These are phyloP conservation scores for Drosophila sproati DNA, from an alignment of 1,140 invertebrate species.

Conservation along the genomic window DNA sequence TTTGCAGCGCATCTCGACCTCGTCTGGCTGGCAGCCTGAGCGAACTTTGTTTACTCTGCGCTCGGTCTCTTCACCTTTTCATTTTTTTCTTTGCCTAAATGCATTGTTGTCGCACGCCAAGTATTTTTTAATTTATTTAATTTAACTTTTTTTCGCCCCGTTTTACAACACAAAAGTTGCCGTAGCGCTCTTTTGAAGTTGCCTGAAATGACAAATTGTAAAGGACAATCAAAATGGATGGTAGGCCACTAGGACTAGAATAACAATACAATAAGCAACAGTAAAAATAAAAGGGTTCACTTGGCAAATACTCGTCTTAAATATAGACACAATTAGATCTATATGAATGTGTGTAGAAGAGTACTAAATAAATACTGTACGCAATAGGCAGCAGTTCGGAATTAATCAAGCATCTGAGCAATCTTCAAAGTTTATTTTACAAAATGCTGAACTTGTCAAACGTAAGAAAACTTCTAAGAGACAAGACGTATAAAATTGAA, in stretches of 20 bases:
- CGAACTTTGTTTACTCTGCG: slow-evolving; percentile 62
- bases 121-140: slow-evolving; percentile 82
- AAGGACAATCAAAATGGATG: slow-evolving; percentile 40
- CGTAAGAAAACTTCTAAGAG: too few species aligned
- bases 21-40: slow-evolving; percentile 56
- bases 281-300: background rate
- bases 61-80: slow-evolving; percentile 43
- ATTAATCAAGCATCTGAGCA: too few species aligned
- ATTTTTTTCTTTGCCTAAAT: slow-evolving; percentile 4
- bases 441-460: too few species aligned
- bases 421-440: too few species aligned
- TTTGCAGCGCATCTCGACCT: slow-evolving; percentile 52
- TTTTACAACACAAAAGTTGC: slow-evolving; percentile 59
- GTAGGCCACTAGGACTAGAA: slow-evolving; percentile 2
- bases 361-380: background rate
- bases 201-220: slow-evolving; percentile 62
- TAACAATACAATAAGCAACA: slow-evolving; percentile 13
- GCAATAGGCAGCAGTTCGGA: too few species aligned
- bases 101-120: slow-evolving; percentile 70
- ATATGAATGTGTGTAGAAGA: background rate
- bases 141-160: slow-evolving; percentile 59
- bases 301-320: background rate
- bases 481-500: too few species aligned
- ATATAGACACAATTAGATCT: background rate
- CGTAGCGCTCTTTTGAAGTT: slow-evolving; percentile 60